phyloP scores from a whole-genome alignment of 2,888 invertebrate genomes.

The Tortrix viridana region DNA sequence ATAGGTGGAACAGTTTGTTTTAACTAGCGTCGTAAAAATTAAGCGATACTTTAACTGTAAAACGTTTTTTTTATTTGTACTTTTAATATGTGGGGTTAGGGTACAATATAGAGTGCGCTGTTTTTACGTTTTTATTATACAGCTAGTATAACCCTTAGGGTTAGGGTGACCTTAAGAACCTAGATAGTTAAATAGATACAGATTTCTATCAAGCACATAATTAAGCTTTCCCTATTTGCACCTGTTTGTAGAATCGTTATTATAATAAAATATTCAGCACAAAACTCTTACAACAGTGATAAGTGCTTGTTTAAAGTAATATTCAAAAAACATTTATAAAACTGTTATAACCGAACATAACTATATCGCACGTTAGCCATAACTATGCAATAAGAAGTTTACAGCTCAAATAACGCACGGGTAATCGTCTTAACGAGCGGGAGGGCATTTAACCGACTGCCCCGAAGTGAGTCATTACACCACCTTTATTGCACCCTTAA shows the following conservation, averaged over 20 bases:
- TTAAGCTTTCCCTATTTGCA: background rate
- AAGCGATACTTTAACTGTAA: conserved; percentile 23
- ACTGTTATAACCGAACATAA: background rate
- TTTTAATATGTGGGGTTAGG: background rate
- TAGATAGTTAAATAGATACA: conserved; percentile 13
- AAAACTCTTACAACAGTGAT: no score
- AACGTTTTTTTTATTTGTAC: conserved; percentile 1
- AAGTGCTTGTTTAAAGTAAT: no score
- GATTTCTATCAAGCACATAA: no score
- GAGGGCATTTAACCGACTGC: conserved; percentile 60
- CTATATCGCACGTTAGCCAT: conserved; percentile 11
- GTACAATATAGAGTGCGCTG: background rate
- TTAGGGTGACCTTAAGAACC: conserved; percentile 17
- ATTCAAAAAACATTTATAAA: no score
- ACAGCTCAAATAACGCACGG: conserved; percentile 28
- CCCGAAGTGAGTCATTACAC: conserved; percentile 76
- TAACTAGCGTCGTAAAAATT: conserved; percentile 37
- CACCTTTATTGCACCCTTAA: conserved; percentile 75
- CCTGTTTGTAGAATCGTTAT: conserved; percentile 1
- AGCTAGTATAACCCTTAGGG: conserved; percentile 25
- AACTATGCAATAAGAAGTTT: conserved; percentile 33
- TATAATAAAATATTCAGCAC: no score
- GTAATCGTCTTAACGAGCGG: conserved; percentile 38
- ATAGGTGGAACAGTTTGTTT: conserved; percentile 38
- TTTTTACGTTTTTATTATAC: conserved; percentile 6